phyloP scores from a whole-genome alignment of 1,140 invertebrate genomes.

The Camponotus pennsylvanicus region DNA sequence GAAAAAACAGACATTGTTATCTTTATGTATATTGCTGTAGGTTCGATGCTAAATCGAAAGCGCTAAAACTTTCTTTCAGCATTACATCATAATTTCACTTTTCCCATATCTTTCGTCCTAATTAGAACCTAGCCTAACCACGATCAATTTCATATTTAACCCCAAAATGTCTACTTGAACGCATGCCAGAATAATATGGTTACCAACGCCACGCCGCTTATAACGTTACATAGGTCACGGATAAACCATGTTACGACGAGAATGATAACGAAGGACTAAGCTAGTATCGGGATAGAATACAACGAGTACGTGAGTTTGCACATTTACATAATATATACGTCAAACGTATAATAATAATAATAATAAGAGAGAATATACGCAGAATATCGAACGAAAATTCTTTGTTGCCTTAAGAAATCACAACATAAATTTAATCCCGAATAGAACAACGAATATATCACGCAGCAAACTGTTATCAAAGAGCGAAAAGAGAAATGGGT shows the following conservation, averaged over 20 bases:
- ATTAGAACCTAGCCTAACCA: conserved; percentile 36
- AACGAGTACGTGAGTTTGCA: background rate
- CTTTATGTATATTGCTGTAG: conserved; percentile 47
- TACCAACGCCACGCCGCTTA: conserved; percentile 45
- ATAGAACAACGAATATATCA: background rate
- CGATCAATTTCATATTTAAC: conserved; percentile 56
- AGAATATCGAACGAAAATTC: background rate
- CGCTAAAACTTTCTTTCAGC: conserved; percentile 77
- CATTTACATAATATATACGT: background rate
- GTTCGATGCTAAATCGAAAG: conserved; percentile 76
- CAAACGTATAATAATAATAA: background rate
- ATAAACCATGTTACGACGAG: conserved; percentile 41
- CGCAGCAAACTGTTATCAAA: background rate
- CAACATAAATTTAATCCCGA: conserved; percentile 11
- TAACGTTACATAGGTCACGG: conserved; percentile 29
- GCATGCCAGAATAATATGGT: conserved; percentile 74
- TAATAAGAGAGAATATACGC: background rate
- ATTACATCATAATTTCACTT: conserved; percentile 65
- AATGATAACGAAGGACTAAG: conserved; percentile 34
- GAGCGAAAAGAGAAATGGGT: background rate
- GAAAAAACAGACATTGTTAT: conserved; percentile 21
- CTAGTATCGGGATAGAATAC: conserved; percentile 9
- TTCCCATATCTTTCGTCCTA: background rate
- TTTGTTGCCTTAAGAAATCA: background rate
- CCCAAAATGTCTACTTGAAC: conserved; percentile 76